These are phyloP conservation scores for Cepaea nemoralis DNA, from an alignment of 1,140 invertebrate species.

Conservation along the genomic window DNA sequence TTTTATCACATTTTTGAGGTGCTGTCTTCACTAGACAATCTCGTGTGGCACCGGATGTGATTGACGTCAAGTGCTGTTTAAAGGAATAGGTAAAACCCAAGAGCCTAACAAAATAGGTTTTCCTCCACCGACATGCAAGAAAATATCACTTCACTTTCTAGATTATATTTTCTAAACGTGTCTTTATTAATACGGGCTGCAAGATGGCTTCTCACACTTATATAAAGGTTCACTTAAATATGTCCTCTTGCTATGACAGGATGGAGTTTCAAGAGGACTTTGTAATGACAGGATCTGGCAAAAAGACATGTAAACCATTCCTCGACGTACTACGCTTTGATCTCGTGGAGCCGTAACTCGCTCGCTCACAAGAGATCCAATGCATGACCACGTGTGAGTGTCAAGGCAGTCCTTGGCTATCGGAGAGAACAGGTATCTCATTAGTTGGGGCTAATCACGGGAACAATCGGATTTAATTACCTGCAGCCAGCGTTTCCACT, in stretches of 20 bases:
- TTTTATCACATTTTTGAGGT: too few relatives aligned
- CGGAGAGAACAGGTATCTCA: conserved; percentile 8
- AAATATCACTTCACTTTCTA: background rate
- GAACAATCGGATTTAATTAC: conserved; percentile 16
- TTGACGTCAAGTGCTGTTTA: too few relatives aligned
- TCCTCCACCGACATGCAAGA: background rate
- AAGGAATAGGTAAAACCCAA: too few relatives aligned
- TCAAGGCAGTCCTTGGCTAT: conserved; percentile 10
- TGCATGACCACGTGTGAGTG: conserved; percentile 11
- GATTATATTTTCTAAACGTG: conserved; percentile 1
- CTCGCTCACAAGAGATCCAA: background rate
- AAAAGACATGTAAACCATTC: background rate
- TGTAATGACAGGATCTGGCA: background rate
- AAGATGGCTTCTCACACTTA: background rate
- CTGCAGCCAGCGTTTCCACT: background rate
- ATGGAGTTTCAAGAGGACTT: background rate
- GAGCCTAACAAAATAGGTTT: too few relatives aligned
- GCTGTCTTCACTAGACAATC: too few relatives aligned
- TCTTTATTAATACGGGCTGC: background rate
- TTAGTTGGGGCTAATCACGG: background rate
- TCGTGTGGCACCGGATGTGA: too few relatives aligned
- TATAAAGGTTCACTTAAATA: background rate
- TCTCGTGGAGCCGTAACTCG: background rate
- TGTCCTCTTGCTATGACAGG: background rate
- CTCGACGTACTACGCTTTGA: background rate